These are phyloP conservation scores for Neomicropteryx cornuta DNA, from an alignment of 1,140 invertebrate species.

Conservation along the genomic window DNA sequence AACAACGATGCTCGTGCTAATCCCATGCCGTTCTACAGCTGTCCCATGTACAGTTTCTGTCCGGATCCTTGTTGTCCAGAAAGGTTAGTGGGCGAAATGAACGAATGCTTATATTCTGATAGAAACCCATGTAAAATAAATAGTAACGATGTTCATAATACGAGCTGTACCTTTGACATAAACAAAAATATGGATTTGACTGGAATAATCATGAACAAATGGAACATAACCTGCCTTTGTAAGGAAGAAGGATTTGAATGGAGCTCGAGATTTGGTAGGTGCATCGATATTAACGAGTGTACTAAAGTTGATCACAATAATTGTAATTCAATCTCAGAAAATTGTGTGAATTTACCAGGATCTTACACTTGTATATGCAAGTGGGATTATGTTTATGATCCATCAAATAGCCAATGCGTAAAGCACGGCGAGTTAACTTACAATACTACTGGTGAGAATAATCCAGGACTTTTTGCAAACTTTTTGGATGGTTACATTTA, in stretches of 20 bases:
- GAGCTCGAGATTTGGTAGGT: conserved; percentile 45
- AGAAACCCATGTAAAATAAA: conserved; percentile 40
- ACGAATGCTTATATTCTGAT: conserved; percentile 25
- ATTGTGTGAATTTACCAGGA: conserved; percentile 47
- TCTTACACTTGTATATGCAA: conserved; percentile 38
- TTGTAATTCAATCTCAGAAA: conserved; percentile 32
- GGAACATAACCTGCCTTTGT: conserved; percentile 50
- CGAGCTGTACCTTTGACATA: conserved; percentile 31
- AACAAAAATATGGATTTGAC: conserved; percentile 40
- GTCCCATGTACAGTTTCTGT: conserved; percentile 53
- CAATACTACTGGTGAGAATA: background rate
- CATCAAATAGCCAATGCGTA: conserved; percentile 16
- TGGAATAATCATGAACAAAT: conserved; percentile 38
- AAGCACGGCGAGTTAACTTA: conserved; percentile 2
- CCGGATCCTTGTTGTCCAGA: conserved; percentile 50
- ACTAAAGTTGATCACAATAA: conserved; percentile 21
- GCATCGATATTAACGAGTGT: conserved; percentile 55
- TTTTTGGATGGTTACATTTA: no score
- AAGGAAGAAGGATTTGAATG: conserved; percentile 37
- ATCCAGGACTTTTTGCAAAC: no score
- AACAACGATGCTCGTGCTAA: conserved; percentile 42
- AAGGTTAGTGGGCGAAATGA: conserved; percentile 29
- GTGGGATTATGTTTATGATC: conserved; percentile 31
- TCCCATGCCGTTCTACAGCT: conserved; percentile 42
- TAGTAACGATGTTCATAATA: conserved; percentile 19